Percentiles rank a stretch among this genome's conserved stretches.
Evolutionary conservation across 1,140 invertebrate genomes (phyloP).

Genomic region (Drosophila guanche): DNA sequence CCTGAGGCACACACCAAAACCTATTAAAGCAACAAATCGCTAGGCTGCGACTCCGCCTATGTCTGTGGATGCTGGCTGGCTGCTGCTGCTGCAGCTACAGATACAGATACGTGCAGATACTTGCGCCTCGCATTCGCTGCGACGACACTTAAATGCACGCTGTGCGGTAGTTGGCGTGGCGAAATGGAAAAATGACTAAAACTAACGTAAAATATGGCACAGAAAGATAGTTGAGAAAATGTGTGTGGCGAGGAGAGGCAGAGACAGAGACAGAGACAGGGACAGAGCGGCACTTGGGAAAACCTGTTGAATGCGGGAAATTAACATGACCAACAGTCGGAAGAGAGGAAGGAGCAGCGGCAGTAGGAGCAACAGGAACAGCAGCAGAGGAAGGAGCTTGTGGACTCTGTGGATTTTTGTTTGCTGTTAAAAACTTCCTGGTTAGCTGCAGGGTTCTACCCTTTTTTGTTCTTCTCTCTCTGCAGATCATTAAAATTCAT

Average conservation of each 20-base stretch:
- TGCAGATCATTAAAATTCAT: constrained; percentile 57
- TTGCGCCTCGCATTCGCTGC: constrained; percentile 20
- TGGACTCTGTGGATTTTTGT: constrained; percentile 47
- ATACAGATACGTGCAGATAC: constrained; percentile 31
- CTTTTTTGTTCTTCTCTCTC: constrained; percentile 11
- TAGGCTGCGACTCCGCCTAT: constrained; percentile 51
- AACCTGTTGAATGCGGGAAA: constrained; percentile 78
- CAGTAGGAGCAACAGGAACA: no score
- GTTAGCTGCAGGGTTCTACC: not conserved
- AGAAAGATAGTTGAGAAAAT: constrained; percentile 9
- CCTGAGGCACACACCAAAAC: constrained; percentile 65
- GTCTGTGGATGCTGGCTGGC: constrained; percentile 12
- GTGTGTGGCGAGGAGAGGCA: not conserved
- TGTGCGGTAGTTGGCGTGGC: constrained; percentile 78
- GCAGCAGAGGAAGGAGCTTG: not conserved
- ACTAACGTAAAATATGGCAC: constrained; percentile 71
- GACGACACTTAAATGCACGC: constrained; percentile 75
- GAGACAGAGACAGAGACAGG: no score
- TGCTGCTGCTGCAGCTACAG: constrained; percentile 28
- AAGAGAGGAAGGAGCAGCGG: not conserved
- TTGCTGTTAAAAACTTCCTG: constrained; percentile 51
- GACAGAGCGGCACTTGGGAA: no score
- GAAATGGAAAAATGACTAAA: constrained; percentile 74
- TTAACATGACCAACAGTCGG: constrained; percentile 54
- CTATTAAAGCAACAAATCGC: constrained; percentile 75